phyloP scores from a whole-genome alignment of 2,888 invertebrate species.

The Synergus umbraculus region DNA sequence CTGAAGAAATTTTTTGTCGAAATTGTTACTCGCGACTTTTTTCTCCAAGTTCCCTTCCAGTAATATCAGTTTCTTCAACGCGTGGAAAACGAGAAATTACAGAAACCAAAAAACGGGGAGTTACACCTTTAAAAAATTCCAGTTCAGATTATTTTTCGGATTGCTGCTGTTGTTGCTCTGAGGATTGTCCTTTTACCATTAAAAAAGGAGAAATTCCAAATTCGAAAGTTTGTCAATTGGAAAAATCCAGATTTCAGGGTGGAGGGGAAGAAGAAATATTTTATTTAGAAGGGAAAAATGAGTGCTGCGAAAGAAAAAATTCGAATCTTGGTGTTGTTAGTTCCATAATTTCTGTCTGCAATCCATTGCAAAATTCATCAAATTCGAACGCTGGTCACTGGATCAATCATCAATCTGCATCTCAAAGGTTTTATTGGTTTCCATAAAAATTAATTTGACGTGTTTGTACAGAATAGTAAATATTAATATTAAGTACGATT shows the following conservation, averaged over 20 bases:
- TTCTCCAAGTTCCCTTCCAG: slow-evolving; percentile 48
- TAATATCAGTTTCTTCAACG: slow-evolving; percentile 1
- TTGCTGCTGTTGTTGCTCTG: slow-evolving; percentile 48
- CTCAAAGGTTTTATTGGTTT: neutral
- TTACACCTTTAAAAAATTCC: slow-evolving; percentile 45
- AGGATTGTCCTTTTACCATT: slow-evolving; percentile 23
- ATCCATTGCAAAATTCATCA: slow-evolving; percentile 45
- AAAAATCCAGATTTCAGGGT: slow-evolving; percentile 59
- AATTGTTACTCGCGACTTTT: slow-evolving; percentile 65
- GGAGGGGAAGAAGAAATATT: slow-evolving; percentile 52
- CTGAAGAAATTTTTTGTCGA: slow-evolving; percentile 72
- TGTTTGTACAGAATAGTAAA: too few relatives aligned
- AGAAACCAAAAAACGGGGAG: slow-evolving; percentile 9
- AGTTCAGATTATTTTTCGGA: slow-evolving; percentile 52
- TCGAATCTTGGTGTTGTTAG: slow-evolving; percentile 48
- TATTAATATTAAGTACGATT: too few relatives aligned
- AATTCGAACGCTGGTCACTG: slow-evolving; percentile 56
- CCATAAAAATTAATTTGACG: neutral
- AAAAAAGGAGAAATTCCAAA: slow-evolving; percentile 34
- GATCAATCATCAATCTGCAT: slow-evolving; percentile 51
- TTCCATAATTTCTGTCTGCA: slow-evolving; percentile 46
- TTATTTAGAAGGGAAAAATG: slow-evolving; percentile 43
- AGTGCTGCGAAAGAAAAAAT: slow-evolving; percentile 51
- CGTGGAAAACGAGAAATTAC: slow-evolving; percentile 13
- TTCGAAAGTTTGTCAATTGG: slow-evolving; percentile 37